These are phyloP conservation scores for Callocephalon fimbriatum DNA, from an alignment of 2,113 vertebrate genomes.

Conservation along the genomic window DNA sequence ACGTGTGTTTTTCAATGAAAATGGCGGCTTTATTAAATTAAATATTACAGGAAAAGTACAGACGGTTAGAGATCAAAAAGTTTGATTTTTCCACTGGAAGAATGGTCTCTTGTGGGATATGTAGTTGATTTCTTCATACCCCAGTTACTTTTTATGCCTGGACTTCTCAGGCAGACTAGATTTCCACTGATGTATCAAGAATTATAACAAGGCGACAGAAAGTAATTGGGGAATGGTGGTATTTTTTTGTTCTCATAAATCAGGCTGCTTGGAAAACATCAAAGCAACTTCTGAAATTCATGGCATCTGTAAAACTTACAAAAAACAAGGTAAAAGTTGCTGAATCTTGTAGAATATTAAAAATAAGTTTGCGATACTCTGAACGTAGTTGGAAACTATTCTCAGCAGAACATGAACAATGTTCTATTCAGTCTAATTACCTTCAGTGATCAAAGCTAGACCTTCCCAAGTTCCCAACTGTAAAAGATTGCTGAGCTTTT, in stretches of 20 bases:
- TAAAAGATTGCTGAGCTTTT: slow-evolving; percentile 26
- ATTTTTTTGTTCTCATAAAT: slow-evolving; percentile 46
- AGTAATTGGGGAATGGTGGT: background rate
- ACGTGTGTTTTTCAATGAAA: background rate
- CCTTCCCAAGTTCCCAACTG: slow-evolving; percentile 33
- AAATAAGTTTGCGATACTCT: slow-evolving; percentile 14
- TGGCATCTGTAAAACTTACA: background rate
- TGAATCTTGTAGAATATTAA: background rate
- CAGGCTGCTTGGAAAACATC: slow-evolving; percentile 33
- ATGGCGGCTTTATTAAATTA: background rate
- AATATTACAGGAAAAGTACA: slow-evolving; percentile 20
- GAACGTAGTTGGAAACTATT: slow-evolving; percentile 18
- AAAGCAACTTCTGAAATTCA: slow-evolving; percentile 29
- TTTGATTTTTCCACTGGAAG: slow-evolving; percentile 14
- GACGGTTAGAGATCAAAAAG: background rate
- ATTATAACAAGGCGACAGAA: background rate
- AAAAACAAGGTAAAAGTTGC: slow-evolving; percentile 26
- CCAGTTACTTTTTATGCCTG: background rate
- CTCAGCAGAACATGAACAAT: slow-evolving; percentile 30
- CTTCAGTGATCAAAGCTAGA: slow-evolving; percentile 67
- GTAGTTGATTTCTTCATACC: background rate
- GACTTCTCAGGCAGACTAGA: background rate
- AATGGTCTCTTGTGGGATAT: background rate
- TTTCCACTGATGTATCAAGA: background rate
- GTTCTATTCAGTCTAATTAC: slow-evolving; percentile 48